These are phyloP conservation scores for Neosalanx taihuensis DNA, from an alignment of 2,797 vertebrate species.

Conservation along the genomic window DNA sequence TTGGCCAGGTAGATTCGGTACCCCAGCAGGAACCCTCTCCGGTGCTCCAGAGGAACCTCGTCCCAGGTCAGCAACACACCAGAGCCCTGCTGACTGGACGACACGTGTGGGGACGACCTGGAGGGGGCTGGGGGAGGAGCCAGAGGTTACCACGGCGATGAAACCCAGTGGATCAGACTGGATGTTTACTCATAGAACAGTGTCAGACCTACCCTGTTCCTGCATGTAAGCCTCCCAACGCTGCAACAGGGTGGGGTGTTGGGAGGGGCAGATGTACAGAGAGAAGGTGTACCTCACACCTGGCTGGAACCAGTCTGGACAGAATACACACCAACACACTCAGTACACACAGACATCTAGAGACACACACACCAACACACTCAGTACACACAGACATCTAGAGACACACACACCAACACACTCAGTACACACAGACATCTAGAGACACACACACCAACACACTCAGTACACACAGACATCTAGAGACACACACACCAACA, in stretches of 20 bases:
- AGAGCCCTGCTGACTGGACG: conserved; percentile 49
- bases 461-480: conserved; percentile 17
- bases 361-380: background rate
- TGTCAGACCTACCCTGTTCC: conserved; percentile 66
- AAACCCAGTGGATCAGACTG: background rate
- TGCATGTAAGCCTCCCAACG: conserved; percentile 67
- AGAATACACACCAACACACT: background rate
- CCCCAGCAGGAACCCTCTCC: conserved; percentile 69
- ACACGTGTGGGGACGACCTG: conserved; percentile 45
- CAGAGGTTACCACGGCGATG: background rate
- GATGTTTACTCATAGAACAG: background rate
- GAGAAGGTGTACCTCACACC: conserved; percentile 73
- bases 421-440: no score
- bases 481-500: background rate
- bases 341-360: conserved; percentile 10
- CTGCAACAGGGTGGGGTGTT: conserved; percentile 54
- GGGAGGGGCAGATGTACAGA: conserved; percentile 63
- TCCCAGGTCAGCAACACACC: conserved; percentile 66
- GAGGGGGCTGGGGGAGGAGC: conserved; percentile 54
- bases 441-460: background rate
- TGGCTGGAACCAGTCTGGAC: conserved; percentile 59
- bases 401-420: no score
- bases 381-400: no score
- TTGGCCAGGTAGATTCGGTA: conserved; percentile 68
- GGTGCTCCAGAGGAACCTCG: conserved; percentile 49